Evolutionary conservation across 1,140 invertebrate species (phyloP).

Genomic region (Battus philenor): DNA sequence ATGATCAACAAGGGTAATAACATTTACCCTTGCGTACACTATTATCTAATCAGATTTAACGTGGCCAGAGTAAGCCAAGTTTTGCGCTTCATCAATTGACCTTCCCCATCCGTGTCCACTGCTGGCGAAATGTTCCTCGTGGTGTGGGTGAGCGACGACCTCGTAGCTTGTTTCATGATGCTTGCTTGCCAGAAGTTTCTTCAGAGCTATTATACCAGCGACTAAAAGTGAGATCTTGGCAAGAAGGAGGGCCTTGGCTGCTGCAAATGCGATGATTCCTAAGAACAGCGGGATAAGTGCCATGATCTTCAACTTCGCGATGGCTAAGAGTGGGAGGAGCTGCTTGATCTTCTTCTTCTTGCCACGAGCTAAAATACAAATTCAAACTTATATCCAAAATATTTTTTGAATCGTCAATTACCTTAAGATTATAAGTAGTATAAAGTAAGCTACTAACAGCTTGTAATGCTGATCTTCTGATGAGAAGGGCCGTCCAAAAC

Average conservation of each 20-base stretch:
- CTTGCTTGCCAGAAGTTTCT: constrained; percentile 85
- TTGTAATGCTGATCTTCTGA: too few relatives aligned
- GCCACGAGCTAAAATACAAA: constrained; percentile 77
- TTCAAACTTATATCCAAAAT: too few relatives aligned
- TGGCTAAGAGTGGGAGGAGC: constrained; percentile 83
- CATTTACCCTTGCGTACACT: constrained; percentile 30
- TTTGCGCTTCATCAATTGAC: constrained; percentile 76
- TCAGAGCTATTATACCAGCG: constrained; percentile 84
- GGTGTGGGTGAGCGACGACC: constrained; percentile 82
- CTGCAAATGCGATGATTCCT: constrained; percentile 86
- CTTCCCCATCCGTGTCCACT: constrained; percentile 77
- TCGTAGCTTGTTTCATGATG: constrained; percentile 83
- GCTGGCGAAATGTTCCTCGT: constrained; percentile 76
- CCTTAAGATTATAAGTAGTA: too few relatives aligned
- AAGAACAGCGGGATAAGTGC: constrained; percentile 85
- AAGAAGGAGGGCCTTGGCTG: constrained; percentile 88
- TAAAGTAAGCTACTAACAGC: too few relatives aligned
- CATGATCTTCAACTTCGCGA: constrained; percentile 87
- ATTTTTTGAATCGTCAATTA: too few relatives aligned
- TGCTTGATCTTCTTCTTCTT: constrained; percentile 86
- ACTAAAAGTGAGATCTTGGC: constrained; percentile 88
- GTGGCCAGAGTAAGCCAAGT: constrained; percentile 81
- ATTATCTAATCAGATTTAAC: constrained; percentile 54
- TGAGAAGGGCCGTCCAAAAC: too few relatives aligned
- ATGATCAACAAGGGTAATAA: constrained; percentile 28